phyloP scores from a whole-genome alignment of 2,113 vertebrate species.

The Hassar affinis region DNA sequence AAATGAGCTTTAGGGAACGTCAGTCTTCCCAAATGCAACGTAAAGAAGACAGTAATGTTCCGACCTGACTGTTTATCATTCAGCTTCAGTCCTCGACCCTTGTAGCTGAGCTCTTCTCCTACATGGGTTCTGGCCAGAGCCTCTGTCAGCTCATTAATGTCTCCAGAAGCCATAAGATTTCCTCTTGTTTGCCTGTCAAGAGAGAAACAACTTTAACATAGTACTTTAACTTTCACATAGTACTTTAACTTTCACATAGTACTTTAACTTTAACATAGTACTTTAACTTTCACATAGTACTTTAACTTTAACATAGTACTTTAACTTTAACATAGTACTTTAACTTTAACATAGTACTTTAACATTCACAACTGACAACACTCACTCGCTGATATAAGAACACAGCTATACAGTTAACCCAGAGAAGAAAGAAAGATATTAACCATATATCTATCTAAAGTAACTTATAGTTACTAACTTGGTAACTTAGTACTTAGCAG shows the following conservation, averaged over 20 bases:
- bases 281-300: not conserved
- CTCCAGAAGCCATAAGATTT: slow-evolving; percentile 84
- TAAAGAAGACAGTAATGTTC: slow-evolving; percentile 27
- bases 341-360: not conserved
- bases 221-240: not conserved
- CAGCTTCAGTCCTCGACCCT: slow-evolving; percentile 89
- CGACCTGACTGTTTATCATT: slow-evolving; percentile 89
- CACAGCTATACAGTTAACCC: not conserved
- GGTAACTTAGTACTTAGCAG: too few relatives aligned
- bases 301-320: not conserved
- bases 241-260: not conserved
- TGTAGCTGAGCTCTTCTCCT: slow-evolving; percentile 89
- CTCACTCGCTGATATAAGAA: too few relatives aligned
- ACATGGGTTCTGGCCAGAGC: slow-evolving; percentile 89
- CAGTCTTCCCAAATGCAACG: not conserved
- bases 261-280: too few relatives aligned
- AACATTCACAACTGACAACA: not conserved
- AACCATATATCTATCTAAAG: not conserved
- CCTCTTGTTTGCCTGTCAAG: not conserved
- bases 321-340: not conserved
- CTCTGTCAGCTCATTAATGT: slow-evolving; percentile 84
- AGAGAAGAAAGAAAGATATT: not conserved
- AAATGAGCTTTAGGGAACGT: not conserved
- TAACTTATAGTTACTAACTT: not conserved
- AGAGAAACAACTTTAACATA: too few relatives aligned